These are phyloP conservation scores for Sturnus vulgaris DNA, from an alignment of 2,113 vertebrate species.

Conservation along the genomic window DNA sequence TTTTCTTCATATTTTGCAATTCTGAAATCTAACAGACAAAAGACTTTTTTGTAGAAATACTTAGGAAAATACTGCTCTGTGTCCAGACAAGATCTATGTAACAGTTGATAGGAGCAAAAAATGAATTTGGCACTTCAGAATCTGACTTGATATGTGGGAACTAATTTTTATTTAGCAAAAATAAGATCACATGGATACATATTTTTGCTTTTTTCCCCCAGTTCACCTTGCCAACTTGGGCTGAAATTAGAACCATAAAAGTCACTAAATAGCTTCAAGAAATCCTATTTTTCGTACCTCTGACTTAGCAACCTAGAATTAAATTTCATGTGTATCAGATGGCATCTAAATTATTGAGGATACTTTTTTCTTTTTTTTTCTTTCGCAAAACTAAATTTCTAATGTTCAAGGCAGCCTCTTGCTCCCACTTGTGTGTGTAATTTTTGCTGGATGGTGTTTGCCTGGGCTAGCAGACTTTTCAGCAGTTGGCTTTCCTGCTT, in stretches of 20 bases:
- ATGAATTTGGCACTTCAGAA: neutral
- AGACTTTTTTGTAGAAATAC: neutral
- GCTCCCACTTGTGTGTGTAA: neutral
- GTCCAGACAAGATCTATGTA: constrained; percentile 19
- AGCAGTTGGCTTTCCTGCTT: neutral
- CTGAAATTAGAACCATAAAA: constrained; percentile 28
- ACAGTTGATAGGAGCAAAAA: constrained; percentile 53
- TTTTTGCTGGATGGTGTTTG: neutral
- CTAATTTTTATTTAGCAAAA: constrained; percentile 48
- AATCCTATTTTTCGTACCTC: neutral
- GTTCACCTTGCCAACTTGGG: neutral
- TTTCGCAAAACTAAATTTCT: neutral
- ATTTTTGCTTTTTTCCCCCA: neutral
- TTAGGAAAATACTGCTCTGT: constrained; percentile 21
- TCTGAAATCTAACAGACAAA: neutral
- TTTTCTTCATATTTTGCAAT: neutral
- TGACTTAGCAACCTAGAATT: constrained; percentile 25
- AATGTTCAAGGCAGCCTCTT: neutral
- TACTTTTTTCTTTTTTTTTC: neutral
- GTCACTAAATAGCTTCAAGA: neutral
- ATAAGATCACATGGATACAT: neutral
- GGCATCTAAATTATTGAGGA: neutral
- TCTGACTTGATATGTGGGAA: constrained; percentile 34
- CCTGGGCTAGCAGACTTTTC: neutral
- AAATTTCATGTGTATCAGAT: neutral